Percentiles rank a stretch among this genome's conserved stretches.
Conservation (phyloP, 2,113 vertebrate species). For the Andinoacara biseriatus region DNA sequence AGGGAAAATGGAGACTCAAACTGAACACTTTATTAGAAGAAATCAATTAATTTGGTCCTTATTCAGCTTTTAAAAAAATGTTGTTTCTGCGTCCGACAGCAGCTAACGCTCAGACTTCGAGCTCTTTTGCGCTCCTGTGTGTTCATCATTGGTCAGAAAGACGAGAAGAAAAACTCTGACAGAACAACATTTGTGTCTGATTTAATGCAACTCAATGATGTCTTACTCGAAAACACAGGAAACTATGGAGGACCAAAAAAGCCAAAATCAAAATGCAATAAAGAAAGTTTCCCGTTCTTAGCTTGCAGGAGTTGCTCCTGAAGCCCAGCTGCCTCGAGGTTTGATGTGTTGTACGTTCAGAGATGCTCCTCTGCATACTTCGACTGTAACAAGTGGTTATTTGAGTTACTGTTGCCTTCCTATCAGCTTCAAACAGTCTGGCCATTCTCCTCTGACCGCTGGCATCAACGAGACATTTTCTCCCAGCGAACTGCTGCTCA, state of each 20-base stretch:
- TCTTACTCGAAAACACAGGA: background rate
- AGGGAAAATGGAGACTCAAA: background rate
- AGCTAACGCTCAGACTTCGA: background rate
- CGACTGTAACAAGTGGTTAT: no score
- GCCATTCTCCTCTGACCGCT: background rate
- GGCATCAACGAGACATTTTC: background rate
- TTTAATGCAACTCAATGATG: constrained; percentile 60
- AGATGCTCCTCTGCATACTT: rapidly evolving
- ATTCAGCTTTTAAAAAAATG: no score
- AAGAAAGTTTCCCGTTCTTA: no score
- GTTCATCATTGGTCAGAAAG: background rate
- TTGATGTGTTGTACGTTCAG: no score
- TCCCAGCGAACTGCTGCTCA: background rate
- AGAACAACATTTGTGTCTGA: background rate
- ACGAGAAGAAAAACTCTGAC: background rate
- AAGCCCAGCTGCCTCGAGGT: no score
- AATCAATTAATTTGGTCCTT: background rate
- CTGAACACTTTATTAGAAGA: background rate
- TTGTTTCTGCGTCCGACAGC: background rate
- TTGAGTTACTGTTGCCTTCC: background rate
- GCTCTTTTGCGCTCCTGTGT: rapidly evolving
- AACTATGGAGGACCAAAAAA: rapidly evolving
- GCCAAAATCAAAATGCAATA: background rate
- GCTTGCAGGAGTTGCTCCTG: rapidly evolving
- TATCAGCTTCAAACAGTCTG: background rate